These are phyloP conservation scores for Drosophila monieri DNA, from an alignment of 2,888 invertebrate species.

Conservation along the genomic window DNA sequence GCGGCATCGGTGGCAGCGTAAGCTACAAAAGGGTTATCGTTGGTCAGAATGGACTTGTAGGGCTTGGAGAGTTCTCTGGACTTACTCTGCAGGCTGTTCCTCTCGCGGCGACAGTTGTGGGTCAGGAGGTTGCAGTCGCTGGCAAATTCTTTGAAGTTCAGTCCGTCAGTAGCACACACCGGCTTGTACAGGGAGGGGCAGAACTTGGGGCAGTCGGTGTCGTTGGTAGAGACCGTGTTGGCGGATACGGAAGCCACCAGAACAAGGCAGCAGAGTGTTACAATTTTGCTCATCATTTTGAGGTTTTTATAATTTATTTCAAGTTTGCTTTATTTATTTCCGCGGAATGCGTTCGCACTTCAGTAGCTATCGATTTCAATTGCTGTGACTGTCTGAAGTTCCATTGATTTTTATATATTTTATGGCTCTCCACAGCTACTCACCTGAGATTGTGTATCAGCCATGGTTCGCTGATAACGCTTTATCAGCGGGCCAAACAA, in stretches of 20 bases:
- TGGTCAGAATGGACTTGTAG: too few relatives aligned
- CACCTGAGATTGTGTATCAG: conserved; percentile 49
- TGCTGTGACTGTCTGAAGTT: conserved; percentile 58
- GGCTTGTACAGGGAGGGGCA: conserved; percentile 71
- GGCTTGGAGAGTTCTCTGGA: background rate
- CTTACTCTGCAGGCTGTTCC: conserved; percentile 61
- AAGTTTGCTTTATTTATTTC: conserved; percentile 17
- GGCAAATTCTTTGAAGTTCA: conserved; percentile 67
- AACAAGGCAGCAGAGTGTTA: conserved; percentile 51
- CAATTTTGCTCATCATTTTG: conserved; percentile 48
- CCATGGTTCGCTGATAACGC: conserved; percentile 49
- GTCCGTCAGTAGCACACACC: conserved; percentile 76
- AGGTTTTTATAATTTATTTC: conserved; percentile 16
- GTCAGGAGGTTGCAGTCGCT: conserved; percentile 68
- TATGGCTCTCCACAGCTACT: conserved; percentile 41
- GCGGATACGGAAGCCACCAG: conserved; percentile 55
- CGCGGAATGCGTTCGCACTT: conserved; percentile 49
- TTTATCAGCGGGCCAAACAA: conserved; percentile 43
- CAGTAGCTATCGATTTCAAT: conserved; percentile 61
- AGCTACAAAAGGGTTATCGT: conserved; percentile 40
- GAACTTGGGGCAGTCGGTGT: conserved; percentile 66
- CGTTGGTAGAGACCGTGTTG: conserved; percentile 54
- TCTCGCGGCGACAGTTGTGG: conserved; percentile 74
- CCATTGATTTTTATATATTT: conserved; percentile 66
- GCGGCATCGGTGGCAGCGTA: conserved; percentile 68